Base-by-base conservation (phyloP, 1,140 invertebrate genomes). In the Orussus abietinus region DNA sequence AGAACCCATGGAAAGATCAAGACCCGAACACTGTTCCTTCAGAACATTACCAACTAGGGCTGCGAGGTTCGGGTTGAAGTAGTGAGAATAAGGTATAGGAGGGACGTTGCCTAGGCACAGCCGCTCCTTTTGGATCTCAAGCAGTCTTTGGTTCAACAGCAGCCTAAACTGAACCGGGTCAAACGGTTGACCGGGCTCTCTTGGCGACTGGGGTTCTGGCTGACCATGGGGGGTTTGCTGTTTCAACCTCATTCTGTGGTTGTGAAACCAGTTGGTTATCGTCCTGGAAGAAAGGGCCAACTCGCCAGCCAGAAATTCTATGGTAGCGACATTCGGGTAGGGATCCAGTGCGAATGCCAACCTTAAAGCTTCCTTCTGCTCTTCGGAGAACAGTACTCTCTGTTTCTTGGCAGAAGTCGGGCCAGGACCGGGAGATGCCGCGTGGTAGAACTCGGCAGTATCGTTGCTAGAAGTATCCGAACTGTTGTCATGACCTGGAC, bases 201-300 rank as follows among this genome's bases (percentile, higher is more conserved):
- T 77, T 0, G 85, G 84, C 10, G 86, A 79, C 38, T 80, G 78
- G 17, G 83, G 79, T 4, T 79, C 78, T 1, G 80, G 77, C 14
- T 82, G 77, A 0, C 82, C 83, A 44, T 88, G 85, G 0, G 87
- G 86, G 26, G 85, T 84, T 47, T 81, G 77, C 62, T 95, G 92
- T 71, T 99, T 99, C 59, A 98, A 79, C 37, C 96, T 81, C 92
- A 98, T 99, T 40, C 96, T 82, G 73, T 99, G 94, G 69, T 98
- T 99, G 75, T 98, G 96, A 78, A 98, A 98, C 96, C 96, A 99
- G 67, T 99, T 98, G 11, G 92, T 95, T 44, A 99, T 97, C 25
- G 95, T 98, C 49, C 95, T 80, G 7, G 93, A 88, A 1, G 92
- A 92, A n/a, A 99, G 74, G 9, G 83, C 87, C 5, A 99, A 74